These are phyloP conservation scores for Harpagifer antarcticus DNA, from an alignment of 2,797 vertebrate genomes.

Conservation along the genomic window DNA sequence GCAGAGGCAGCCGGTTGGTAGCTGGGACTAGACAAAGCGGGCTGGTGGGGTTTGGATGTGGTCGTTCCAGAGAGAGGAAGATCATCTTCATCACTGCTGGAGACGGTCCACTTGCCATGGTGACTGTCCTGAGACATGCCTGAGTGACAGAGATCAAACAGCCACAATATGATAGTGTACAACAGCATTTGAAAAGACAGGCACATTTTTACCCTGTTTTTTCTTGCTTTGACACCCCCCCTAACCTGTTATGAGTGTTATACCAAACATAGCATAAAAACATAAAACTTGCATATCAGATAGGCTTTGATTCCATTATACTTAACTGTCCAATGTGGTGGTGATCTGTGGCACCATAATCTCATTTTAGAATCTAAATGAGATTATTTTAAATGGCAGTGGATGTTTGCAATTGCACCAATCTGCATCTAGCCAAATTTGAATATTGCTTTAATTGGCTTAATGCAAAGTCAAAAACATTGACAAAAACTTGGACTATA, in stretches of 20 bases:
- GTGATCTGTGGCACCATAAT: background rate
- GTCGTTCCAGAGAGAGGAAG: slow-evolving; percentile 69
- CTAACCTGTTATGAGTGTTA: background rate
- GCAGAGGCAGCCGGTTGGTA: background rate
- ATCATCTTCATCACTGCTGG: slow-evolving; percentile 95
- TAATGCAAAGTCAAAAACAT: background rate
- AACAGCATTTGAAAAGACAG: background rate
- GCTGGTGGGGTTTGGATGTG: slow-evolving; percentile 18
- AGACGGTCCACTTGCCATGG: slow-evolving; percentile 94
- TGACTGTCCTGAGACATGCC: slow-evolving; percentile 90
- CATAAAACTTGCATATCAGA: background rate
- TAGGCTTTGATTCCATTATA: too few relatives aligned
- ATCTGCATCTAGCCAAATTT: background rate
- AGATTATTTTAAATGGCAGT: background rate
- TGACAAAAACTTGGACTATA: background rate
- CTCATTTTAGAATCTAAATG: background rate
- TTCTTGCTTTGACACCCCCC: rapidly evolving
- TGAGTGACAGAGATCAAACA: slow-evolving; percentile 30
- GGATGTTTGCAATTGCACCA: background rate
- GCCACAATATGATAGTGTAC: background rate
- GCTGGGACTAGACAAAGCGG: slow-evolving; percentile 21
- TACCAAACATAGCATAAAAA: background rate
- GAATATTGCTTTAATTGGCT: background rate
- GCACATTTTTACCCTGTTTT: background rate
- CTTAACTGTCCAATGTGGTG: background rate